phyloP scores from a whole-genome alignment of 2,888 invertebrate genomes.

The Podabrus alpinus region DNA sequence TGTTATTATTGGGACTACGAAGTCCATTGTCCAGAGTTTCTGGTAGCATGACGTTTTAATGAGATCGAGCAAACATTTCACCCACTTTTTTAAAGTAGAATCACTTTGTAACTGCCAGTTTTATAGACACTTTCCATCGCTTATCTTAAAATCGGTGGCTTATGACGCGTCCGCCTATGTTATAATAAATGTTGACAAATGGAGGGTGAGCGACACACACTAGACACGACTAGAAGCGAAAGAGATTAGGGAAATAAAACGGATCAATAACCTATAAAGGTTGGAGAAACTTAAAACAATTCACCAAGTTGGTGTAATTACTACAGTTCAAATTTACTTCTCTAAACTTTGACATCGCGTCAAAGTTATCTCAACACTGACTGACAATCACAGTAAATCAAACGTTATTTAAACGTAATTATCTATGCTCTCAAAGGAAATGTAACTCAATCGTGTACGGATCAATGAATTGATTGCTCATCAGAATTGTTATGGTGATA shows the following conservation, averaged over 20 bases:
- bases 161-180: slow-evolving; percentile 21
- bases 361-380: neutral
- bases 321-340: neutral
- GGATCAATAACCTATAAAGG: neutral
- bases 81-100: slow-evolving; percentile 10
- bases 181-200: slow-evolving; percentile 17
- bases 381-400: slow-evolving; percentile 17
- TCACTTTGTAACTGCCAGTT: slow-evolving; percentile 28
- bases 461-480: slow-evolving; percentile 14
- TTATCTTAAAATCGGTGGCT: slow-evolving; percentile 23
- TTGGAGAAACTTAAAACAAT: neutral
- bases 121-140: slow-evolving; percentile 19
- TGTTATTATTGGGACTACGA: slow-evolving; percentile 53
- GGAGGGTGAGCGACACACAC: slow-evolving; percentile 24
- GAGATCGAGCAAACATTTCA: slow-evolving; percentile 9
- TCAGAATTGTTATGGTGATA: slow-evolving; percentile 10
- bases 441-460: slow-evolving; percentile 9
- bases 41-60: slow-evolving; percentile 43
- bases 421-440: slow-evolving; percentile 1
- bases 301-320: neutral
- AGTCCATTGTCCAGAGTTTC: slow-evolving; percentile 52
- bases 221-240: slow-evolving; percentile 23
- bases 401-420: slow-evolving; percentile 23
- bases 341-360: neutral
- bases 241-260: slow-evolving; percentile 26